A percentile compares a stretch with the other conserved stretches of the same genome.
Evolutionary conservation across 2,797 vertebrate species (phyloP).

Genomic region (Acomys russatus): DNA sequence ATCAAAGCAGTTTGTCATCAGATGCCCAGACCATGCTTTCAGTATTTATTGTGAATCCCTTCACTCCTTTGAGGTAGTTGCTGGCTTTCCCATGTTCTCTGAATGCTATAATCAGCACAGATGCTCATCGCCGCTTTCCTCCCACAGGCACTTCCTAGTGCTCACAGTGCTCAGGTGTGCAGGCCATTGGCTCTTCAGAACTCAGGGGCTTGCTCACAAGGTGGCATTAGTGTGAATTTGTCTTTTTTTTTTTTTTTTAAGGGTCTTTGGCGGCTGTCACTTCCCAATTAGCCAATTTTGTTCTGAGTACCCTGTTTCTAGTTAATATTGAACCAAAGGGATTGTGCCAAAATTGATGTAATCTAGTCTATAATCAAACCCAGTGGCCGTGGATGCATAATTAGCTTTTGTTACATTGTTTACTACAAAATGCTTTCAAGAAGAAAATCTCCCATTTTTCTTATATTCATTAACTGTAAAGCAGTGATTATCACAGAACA

Average conservation of each 20-base stretch:
- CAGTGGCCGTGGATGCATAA: conserved; percentile 35
- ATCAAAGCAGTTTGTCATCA: conserved; percentile 27
- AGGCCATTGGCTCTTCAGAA: conserved; percentile 31
- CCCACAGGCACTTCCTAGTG: background rate
- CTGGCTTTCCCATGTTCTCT: background rate
- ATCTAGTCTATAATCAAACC: conserved; percentile 68
- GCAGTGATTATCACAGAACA: background rate
- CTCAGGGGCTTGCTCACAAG: conserved; percentile 50
- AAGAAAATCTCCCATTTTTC: conserved; percentile 46
- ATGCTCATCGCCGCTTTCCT: background rate
- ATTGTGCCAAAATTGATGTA: conserved; percentile 70
- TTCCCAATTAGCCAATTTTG: conserved; percentile 49
- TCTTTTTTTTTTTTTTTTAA: background rate
- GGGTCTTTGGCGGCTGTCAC: conserved; percentile 52
- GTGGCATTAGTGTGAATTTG: background rate
- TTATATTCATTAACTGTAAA: conserved; percentile 36
- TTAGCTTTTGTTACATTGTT: conserved; percentile 76
- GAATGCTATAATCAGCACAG: background rate
- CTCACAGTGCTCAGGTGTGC: background rate
- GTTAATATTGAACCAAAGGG: conserved; percentile 53
- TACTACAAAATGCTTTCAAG: conserved; percentile 28
- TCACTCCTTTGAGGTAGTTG: background rate
- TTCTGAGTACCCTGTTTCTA: conserved; percentile 69
- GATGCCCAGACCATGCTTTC: background rate
- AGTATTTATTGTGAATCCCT: background rate